Percentiles rank a stretch among this genome's conserved stretches.
Conservation (phyloP, 1,140 invertebrate species). For the Elysia chlorotica region DNA sequence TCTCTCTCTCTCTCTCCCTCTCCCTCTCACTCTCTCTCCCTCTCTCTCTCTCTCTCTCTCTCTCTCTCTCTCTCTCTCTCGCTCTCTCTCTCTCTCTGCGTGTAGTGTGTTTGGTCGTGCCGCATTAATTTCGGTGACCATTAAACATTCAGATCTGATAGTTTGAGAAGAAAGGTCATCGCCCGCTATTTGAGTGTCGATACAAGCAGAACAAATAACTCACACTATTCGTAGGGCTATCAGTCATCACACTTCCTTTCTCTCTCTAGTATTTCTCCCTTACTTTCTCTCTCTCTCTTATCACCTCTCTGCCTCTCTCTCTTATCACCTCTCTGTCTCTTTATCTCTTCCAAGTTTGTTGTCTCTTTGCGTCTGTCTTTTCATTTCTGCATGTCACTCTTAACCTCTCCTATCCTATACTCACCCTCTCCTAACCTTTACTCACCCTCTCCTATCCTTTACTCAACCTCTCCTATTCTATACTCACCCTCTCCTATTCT, state of each 20-base stretch:
- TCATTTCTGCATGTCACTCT: background rate
- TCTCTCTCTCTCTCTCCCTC: slow-evolving; percentile 15
- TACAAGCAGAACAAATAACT: too few species aligned
- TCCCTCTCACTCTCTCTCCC: background rate
- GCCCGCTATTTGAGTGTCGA: too few species aligned
- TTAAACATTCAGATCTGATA: background rate
- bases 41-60: slow-evolving; percentile 10
- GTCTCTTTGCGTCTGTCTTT: background rate
- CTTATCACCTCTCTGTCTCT: background rate
- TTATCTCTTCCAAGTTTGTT: background rate
- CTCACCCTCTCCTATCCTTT: background rate
- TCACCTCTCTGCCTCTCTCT: background rate
- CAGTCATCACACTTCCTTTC: background rate
- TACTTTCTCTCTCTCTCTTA: background rate
- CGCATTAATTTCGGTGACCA: background rate
- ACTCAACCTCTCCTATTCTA: background rate
- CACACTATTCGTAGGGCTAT: too few species aligned
- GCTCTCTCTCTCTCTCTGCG: slow-evolving; percentile 13
- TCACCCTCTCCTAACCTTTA: background rate
- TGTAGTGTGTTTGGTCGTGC: background rate
- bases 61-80: slow-evolving; percentile 4
- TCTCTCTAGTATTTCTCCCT: background rate
- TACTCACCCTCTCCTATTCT: background rate
- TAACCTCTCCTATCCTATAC: background rate
- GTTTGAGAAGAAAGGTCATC: background rate